Evolutionary conservation across 2,888 invertebrate genomes (phyloP).

Genomic region (Polyommatus icarus): DNA sequence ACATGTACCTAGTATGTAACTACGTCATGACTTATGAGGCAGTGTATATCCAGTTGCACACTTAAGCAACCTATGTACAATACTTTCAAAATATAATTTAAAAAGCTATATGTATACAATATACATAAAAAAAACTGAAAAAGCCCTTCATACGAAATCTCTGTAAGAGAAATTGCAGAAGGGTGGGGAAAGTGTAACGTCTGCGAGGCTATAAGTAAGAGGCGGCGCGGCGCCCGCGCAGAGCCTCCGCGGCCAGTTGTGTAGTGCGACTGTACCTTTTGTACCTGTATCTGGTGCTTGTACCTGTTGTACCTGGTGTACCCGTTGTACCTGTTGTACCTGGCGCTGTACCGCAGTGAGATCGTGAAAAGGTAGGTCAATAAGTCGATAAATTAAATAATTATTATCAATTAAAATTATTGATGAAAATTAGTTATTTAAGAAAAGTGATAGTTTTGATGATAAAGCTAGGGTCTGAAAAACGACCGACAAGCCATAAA

Average conservation of each 20-base stretch:
- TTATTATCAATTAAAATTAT: too few relatives aligned
- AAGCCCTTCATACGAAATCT: slow-evolving; percentile 33
- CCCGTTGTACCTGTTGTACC: too few relatives aligned
- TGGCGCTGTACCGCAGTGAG: too few relatives aligned
- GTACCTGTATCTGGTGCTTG: background rate
- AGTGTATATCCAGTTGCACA: too few relatives aligned
- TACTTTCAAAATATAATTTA: background rate
- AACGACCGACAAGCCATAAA: background rate
- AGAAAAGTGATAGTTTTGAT: background rate
- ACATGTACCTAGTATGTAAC: too few relatives aligned
- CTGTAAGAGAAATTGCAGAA: slow-evolving; percentile 49
- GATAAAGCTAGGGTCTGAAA: background rate
- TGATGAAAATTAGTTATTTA: too few relatives aligned
- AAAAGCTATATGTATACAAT: background rate
- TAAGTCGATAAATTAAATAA: too few relatives aligned
- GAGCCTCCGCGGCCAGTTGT: slow-evolving; percentile 49
- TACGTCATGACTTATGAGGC: too few relatives aligned
- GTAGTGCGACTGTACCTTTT: background rate
- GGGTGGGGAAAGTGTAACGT: slow-evolving; percentile 74
- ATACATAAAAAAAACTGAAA: background rate
- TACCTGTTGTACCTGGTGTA: background rate
- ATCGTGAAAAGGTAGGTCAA: background rate
- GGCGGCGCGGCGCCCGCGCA: slow-evolving; percentile 57
- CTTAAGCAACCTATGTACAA: too few relatives aligned
- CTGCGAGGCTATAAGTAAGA: slow-evolving; percentile 73